Evolutionary conservation across 30 jellyfish, hydroid and myxozoan species (phyloP), one percentile per base, ranked within the genome.

Genomic region (Turritopsis dohrnii): DNA sequence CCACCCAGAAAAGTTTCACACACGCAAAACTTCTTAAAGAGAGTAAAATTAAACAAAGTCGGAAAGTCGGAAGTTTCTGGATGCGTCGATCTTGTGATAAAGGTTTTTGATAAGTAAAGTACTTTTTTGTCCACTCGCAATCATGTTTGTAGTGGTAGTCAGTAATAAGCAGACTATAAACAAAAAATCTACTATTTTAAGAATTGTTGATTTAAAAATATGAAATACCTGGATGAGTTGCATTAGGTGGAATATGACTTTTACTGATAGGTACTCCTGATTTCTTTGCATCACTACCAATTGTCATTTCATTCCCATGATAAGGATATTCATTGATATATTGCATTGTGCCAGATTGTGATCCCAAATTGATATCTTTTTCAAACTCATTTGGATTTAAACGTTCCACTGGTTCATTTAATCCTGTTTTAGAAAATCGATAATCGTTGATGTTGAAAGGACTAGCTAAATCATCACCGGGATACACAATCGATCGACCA

Each of bases 251-350:
- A 13, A 77, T 77, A 21, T n/a, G 30, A 26, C 28, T 53, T 16
- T 60, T 30, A 77, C 23, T 28, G n/a, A 1, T n/a, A 77, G 85
- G 85, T 16, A 77, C 85, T 16, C 72, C 85, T 0, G 85, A 77
- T 77, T 77, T 77, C 71, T 77, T 77, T 8, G 71, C 41, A 16
- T 66, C 85, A 25, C 29, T 66, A 16, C 18, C 71, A 29, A 3
- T 21, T 13, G 72, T 4, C 25, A 77, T 13, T 23, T 52, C 72
- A 77, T 30, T 52, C 16, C 28, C 85, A 18, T 18, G 30, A 0
- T 29, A 5, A 69, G 9, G 9, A 0, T 7, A 69, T 7, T 69
- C 19, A 7, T 23, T 16, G 72, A 18, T 77, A 60, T 77, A 29
- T 25, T 23, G 30, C 28, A 30, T 30, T 25, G 72, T 29, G 28